Evolutionary conservation across 2,113 vertebrate species (phyloP).

Genomic region (Leptobrachium ailaonicum): DNA sequence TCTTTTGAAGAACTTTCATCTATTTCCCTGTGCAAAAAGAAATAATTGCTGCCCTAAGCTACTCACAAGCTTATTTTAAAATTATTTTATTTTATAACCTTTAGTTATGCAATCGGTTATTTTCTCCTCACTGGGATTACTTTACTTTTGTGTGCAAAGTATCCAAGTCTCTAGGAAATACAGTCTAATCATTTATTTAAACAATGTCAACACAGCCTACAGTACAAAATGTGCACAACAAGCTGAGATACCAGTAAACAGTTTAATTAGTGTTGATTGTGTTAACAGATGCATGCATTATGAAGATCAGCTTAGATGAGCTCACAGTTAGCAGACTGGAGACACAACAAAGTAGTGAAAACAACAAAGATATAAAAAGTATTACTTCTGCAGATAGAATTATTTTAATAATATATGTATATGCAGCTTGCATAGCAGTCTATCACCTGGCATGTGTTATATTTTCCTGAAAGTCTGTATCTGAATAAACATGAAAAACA

Average conservation of each 20-base stretch:
- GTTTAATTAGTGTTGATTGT: neutral
- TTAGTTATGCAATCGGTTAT: neutral
- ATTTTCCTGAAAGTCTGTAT: no score
- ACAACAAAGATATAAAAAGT: neutral
- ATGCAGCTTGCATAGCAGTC: no score
- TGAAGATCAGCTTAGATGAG: constrained; percentile 1
- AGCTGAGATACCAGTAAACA: neutral
- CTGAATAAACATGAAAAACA: no score
- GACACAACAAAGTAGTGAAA: constrained; percentile 2
- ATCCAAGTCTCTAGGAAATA: neutral
- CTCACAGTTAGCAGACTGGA: constrained; percentile 7
- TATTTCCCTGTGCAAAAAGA: neutral
- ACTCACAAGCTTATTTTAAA: neutral
- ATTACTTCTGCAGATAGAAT: neutral
- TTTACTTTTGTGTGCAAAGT: neutral
- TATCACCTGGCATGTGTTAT: no score
- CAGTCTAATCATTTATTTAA: neutral
- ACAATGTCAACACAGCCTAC: neutral
- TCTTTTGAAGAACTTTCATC: neutral
- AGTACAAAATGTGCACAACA: neutral
- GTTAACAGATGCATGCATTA: constrained; percentile 23
- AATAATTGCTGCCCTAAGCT: neutral
- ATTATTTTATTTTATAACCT: neutral
- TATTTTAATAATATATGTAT: no score
- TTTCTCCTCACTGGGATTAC: neutral